Conservation (phyloP, 2,888 invertebrate genomes). For the Frankliniella intonsa region DNA sequence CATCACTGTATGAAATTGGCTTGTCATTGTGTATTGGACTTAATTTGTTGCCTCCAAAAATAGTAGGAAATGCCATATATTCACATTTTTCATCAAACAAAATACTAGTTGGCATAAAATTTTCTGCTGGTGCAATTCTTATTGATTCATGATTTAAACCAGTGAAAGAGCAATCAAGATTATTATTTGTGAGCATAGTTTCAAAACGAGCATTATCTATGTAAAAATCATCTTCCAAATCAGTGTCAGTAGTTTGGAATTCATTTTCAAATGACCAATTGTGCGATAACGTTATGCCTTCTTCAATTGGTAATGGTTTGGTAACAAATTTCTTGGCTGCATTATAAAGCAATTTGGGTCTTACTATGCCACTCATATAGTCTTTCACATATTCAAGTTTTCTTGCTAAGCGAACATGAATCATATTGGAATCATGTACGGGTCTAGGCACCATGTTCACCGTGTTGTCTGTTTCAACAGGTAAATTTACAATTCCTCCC, state of each 20-base stretch:
- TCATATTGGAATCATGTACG: constrained; percentile 34
- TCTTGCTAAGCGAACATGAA: constrained; percentile 35
- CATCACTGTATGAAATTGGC: constrained; percentile 33
- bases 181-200: constrained; percentile 34
- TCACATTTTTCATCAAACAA: constrained; percentile 34
- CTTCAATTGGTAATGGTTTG: constrained; percentile 32
- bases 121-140: constrained; percentile 35
- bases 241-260: constrained; percentile 28
- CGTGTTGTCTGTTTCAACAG: constrained; percentile 36
- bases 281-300: constrained; percentile 34
- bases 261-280: constrained; percentile 28
- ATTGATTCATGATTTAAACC: constrained; percentile 32
- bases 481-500: constrained; percentile 37
- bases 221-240: neutral
- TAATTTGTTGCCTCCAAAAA: constrained; percentile 33
- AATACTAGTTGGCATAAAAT: constrained; percentile 33
- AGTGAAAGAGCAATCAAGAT: no score
- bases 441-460: constrained; percentile 33
- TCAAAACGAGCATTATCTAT: neutral
- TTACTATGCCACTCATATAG: constrained; percentile 33
- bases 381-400: constrained; percentile 34
- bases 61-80: constrained; percentile 32
- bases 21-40: constrained; percentile 19
- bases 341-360: constrained; percentile 33
- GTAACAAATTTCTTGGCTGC: constrained; percentile 33